Conservation (phyloP, 2,113 vertebrate species). For the Forbesichthys papilliferus region DNA sequence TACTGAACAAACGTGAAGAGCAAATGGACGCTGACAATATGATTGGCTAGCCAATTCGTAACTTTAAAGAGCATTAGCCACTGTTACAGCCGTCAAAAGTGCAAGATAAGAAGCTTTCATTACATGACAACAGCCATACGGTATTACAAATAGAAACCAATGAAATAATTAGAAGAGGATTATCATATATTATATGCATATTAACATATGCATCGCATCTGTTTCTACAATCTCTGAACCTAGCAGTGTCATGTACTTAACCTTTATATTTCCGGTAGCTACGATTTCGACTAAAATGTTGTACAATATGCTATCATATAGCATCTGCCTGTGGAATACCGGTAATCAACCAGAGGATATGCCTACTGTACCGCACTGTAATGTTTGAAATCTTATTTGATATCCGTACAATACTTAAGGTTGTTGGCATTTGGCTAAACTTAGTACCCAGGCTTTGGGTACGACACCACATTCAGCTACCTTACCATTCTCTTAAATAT, state of each 20-base stretch:
- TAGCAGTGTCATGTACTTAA: constrained; percentile 45
- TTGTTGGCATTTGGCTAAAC: background rate
- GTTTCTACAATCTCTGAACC: constrained; percentile 13
- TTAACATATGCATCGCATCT: constrained; percentile 10
- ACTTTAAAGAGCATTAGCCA: constrained; percentile 45
- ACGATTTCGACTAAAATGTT: background rate
- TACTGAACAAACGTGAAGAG: constrained; percentile 54
- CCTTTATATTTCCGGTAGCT: background rate
- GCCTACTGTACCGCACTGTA: background rate
- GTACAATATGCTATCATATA: background rate
- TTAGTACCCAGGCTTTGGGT: constrained; percentile 7
- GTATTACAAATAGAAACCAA: background rate
- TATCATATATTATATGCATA: no score
- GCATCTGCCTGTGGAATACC: background rate
- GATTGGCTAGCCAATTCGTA: constrained; percentile 60
- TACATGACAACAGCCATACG: background rate
- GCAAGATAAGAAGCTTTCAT: constrained; percentile 45
- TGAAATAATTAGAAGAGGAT: background rate
- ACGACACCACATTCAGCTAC: constrained; percentile 9
- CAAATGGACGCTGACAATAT: constrained; percentile 68
- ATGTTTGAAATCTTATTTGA: background rate
- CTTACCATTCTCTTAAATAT: background rate
- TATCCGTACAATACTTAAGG: background rate
- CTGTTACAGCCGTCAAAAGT: constrained; percentile 48
- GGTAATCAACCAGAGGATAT: background rate